phyloP scores from a whole-genome alignment of 2,888 invertebrate genomes.

The Dasypolia templi region DNA sequence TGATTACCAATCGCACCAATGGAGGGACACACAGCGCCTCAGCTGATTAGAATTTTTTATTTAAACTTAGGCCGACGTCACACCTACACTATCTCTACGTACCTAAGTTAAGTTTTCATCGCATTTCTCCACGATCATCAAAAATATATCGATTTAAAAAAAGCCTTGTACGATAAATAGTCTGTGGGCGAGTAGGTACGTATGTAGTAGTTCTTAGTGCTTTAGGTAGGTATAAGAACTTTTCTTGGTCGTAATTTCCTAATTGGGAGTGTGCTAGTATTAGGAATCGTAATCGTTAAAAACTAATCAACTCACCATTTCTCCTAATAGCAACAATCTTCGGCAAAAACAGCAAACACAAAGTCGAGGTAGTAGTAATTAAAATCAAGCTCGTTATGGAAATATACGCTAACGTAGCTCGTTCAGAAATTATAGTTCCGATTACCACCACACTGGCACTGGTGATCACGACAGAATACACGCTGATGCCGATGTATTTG shows the following conservation, averaged over 20 bases:
- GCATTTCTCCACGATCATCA: not conserved
- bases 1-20: no score
- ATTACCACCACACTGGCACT: constrained; percentile 96
- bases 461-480: constrained; percentile 97
- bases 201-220: not conserved
- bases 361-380: constrained; percentile 95
- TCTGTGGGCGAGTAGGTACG: no score
- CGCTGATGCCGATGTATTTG: constrained; percentile 97
- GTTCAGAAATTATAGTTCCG: constrained; percentile 96
- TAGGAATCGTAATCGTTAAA: not conserved
- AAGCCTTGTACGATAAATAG: no score
- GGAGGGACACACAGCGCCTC: no score
- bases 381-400: constrained; percentile 96
- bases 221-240: not conserved
- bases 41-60: no score
- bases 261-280: not conserved
- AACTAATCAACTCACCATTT: constrained; percentile 85
- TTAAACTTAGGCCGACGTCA: no score
- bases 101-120: not conserved
- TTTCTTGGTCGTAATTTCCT: not conserved
- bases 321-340: constrained; percentile 94
- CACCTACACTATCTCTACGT: no score
- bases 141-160: not conserved
- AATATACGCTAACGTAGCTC: constrained; percentile 94
- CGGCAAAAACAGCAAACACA: constrained; percentile 96